A percentile compares a stretch with the other conserved stretches of the same genome.
Evolutionary conservation across 2,888 invertebrate species (phyloP).

Genomic region (Epirrhoe tristata): DNA sequence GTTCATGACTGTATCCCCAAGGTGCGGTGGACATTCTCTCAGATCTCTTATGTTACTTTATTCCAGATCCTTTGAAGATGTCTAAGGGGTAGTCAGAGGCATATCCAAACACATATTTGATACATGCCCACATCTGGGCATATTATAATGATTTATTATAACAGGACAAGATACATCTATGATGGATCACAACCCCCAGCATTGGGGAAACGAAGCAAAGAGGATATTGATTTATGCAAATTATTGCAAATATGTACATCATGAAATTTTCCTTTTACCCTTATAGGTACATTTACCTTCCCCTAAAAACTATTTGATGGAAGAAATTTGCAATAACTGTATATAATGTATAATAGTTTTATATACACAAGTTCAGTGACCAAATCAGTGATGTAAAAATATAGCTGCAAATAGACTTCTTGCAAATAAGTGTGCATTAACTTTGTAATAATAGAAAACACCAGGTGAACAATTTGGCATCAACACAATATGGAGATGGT

Average conservation of each 20-base stretch:
- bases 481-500: slow-evolving; percentile 29
- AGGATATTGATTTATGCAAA: slow-evolving; percentile 23
- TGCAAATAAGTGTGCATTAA: slow-evolving; percentile 4
- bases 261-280: not conserved
- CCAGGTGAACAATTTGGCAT: slow-evolving; percentile 38
- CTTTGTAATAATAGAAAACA: slow-evolving; percentile 22
- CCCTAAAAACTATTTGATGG: not conserved
- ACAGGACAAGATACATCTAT: too few relatives aligned
- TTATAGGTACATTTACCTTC: too few relatives aligned
- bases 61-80: too few relatives aligned
- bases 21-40: too few relatives aligned
- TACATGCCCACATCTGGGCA: too few relatives aligned
- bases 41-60: too few relatives aligned
- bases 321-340: not conserved
- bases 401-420: slow-evolving; percentile 3
- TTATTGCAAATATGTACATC: not conserved
- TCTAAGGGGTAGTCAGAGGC: too few relatives aligned
- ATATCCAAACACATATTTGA: too few relatives aligned
- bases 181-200: too few relatives aligned
- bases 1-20: too few relatives aligned
- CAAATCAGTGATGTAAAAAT: slow-evolving; percentile 2
- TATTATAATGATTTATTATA: not conserved
- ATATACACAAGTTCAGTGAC: slow-evolving; percentile 15
- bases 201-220: too few relatives aligned
- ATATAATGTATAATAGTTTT: not conserved